Evolutionary conservation across 2,797 vertebrate genomes (phyloP).

Genomic region (Microtus obscurus): DNA sequence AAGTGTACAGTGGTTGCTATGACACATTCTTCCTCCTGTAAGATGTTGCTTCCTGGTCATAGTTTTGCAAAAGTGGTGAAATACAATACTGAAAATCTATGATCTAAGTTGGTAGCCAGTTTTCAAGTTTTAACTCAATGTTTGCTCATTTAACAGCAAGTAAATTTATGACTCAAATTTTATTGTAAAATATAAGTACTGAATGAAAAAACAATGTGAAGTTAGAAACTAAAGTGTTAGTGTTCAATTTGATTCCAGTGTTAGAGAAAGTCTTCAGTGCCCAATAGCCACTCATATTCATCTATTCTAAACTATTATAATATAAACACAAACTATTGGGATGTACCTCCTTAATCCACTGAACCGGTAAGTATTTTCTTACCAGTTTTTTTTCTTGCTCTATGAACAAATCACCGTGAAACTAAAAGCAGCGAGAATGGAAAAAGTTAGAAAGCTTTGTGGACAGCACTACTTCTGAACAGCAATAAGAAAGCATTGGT

Average conservation of each 20-base stretch:
- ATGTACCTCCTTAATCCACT: slow-evolving; percentile 52
- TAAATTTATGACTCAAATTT: background rate
- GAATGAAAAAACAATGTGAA: slow-evolving; percentile 63
- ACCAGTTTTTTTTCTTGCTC: background rate
- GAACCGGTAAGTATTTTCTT: background rate
- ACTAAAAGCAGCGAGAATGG: slow-evolving; percentile 16
- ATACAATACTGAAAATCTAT: background rate
- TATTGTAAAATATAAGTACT: background rate
- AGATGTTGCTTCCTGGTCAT: background rate
- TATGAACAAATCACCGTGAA: slow-evolving; percentile 51
- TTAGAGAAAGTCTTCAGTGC: slow-evolving; percentile 12
- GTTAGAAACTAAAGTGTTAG: slow-evolving; percentile 24
- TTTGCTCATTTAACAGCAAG: background rate
- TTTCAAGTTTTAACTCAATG: background rate
- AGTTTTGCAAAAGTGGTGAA: background rate
- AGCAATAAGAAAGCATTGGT: background rate
- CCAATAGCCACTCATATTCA: background rate
- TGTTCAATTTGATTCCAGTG: slow-evolving; percentile 32
- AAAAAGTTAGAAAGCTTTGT: slow-evolving; percentile 21
- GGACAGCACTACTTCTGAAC: slow-evolving; percentile 53
- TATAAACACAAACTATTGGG: slow-evolving; percentile 41
- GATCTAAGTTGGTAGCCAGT: background rate
- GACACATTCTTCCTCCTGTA: background rate
- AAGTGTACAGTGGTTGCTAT: background rate
- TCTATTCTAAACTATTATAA: slow-evolving; percentile 48